Conservation (phyloP, 2,113 vertebrate genomes). For the Potamarius usumacintae region DNA sequence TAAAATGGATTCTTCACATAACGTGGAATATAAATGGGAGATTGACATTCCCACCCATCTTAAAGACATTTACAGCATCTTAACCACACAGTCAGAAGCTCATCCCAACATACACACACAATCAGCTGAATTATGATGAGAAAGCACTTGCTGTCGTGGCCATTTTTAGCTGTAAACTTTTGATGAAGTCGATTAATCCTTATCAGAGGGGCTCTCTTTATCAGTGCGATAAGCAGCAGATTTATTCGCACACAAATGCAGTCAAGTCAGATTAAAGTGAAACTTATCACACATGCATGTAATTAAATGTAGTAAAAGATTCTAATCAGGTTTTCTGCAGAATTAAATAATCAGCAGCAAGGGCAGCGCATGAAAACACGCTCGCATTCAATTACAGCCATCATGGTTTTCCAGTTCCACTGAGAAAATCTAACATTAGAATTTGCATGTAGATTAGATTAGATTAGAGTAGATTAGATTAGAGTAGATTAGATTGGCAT, state of each 20-base stretch:
- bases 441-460: not conserved
- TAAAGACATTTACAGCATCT: constrained; percentile 4
- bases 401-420: not conserved
- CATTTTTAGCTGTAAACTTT: constrained; percentile 13
- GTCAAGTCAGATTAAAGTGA: constrained; percentile 20
- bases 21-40: not conserved
- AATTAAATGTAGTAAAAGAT: constrained; percentile 37
- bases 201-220: constrained; percentile 20
- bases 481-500: too few species aligned
- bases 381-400: constrained; percentile 2
- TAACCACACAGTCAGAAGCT: not conserved
- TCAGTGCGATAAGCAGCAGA: constrained; percentile 23
- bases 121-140: constrained; percentile 7
- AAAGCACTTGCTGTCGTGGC: not conserved
- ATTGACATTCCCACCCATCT: not conserved
- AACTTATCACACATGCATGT: constrained; percentile 27
- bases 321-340: not conserved
- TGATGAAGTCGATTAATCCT: constrained; percentile 39
- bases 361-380: not conserved
- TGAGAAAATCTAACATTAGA: not conserved
- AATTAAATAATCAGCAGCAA: constrained; percentile 2
- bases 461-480: too few species aligned
- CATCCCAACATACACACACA: not conserved
- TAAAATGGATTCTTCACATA: not conserved
- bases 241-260: constrained; percentile 2